Evolutionary conservation across 2,797 vertebrate species (phyloP).

Genomic region (Gymnoscopelus microlampas): DNA sequence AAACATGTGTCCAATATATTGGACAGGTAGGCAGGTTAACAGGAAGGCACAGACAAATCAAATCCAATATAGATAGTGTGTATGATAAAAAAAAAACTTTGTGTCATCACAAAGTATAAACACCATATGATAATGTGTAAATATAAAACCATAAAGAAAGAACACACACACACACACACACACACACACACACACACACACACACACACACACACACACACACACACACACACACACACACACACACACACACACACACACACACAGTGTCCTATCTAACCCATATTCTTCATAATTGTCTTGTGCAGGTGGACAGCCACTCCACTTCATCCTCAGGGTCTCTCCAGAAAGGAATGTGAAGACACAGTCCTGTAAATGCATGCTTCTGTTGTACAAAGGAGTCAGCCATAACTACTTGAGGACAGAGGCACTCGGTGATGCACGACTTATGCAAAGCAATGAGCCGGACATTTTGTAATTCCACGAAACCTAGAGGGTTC

Average conservation of each 20-base stretch:
- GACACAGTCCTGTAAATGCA: constrained; percentile 36
- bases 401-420: constrained; percentile 55
- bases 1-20: too few relatives aligned
- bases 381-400: constrained; percentile 50
- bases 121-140: too few relatives aligned
- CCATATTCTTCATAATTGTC: constrained; percentile 40
- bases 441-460: constrained; percentile 61
- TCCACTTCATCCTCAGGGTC: constrained; percentile 87
- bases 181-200: constrained; percentile 32
- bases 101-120: too few relatives aligned
- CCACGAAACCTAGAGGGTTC: constrained; percentile 33
- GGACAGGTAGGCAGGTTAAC: too few relatives aligned
- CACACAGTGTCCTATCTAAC: constrained; percentile 34
- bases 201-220: constrained; percentile 39
- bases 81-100: too few relatives aligned
- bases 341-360: constrained; percentile 90
- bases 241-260: constrained; percentile 39
- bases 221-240: constrained; percentile 35
- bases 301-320: constrained; percentile 88
- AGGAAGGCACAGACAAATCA: too few relatives aligned
- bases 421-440: constrained; percentile 45
- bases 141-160: too few relatives aligned
- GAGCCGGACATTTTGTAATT: constrained; percentile 32
- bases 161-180: too few relatives aligned
- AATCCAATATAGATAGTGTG: too few relatives aligned